Percentiles rank a stretch among this genome's conserved stretches.
These are phyloP conservation scores for Rhamphomyia laevipes DNA, from an alignment of 2,888 invertebrate genomes.

Conservation along the genomic window DNA sequence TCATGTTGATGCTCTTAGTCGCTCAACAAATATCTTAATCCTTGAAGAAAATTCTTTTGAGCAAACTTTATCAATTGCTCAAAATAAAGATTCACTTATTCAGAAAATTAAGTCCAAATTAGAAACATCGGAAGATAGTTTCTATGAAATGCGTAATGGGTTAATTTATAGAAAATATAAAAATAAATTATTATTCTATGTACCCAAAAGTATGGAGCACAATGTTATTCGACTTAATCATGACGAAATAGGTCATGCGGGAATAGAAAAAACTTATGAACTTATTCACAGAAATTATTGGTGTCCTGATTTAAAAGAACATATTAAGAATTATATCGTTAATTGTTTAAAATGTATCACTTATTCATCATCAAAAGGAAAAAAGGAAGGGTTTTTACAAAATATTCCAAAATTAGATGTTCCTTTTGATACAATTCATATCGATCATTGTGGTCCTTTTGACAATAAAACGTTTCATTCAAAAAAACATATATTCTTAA, in stretches of 20 bases:
- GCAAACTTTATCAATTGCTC: too few relatives aligned
- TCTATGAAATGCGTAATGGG: slow-evolving; percentile 13
- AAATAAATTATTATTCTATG: slow-evolving; percentile 11
- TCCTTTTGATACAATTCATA: slow-evolving; percentile 21
- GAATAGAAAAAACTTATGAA: slow-evolving; percentile 21
- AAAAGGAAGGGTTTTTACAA: slow-evolving; percentile 16
- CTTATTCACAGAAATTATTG: slow-evolving; percentile 21
- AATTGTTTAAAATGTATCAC: slow-evolving; percentile 31
- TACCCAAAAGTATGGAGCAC: slow-evolving; percentile 17
- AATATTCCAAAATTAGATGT: slow-evolving; percentile 7
- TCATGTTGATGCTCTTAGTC: not conserved
- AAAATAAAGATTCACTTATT: not conserved
- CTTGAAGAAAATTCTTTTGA: too few relatives aligned
- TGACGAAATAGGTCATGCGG: slow-evolving; percentile 23
- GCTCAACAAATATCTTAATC: not conserved
- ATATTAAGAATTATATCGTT: not conserved
- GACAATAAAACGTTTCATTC: slow-evolving; percentile 12
- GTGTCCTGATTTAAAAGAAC: slow-evolving; percentile 8
- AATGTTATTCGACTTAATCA: slow-evolving; percentile 19
- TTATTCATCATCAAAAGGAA: slow-evolving; percentile 22
- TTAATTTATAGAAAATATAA: slow-evolving; percentile 11
- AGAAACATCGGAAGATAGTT: slow-evolving; percentile 7
- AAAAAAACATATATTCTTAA: slow-evolving; percentile 14
- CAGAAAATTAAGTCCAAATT: not conserved
- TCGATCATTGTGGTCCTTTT: too few relatives aligned